phyloP scores from a whole-genome alignment of 2,888 invertebrate species.

The Heliconius ethilla region DNA sequence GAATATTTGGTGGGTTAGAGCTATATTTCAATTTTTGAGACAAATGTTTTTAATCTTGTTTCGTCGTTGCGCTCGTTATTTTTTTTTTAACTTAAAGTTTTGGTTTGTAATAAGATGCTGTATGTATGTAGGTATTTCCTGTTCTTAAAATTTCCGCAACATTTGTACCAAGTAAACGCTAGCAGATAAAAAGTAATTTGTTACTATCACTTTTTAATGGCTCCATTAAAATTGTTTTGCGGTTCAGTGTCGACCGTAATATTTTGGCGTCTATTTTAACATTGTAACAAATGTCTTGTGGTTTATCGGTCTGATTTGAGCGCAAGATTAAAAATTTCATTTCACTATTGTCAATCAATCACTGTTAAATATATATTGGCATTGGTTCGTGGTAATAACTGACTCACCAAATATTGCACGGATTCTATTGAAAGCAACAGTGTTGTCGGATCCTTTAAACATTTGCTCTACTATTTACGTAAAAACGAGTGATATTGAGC shows the following conservation, averaged over 20 bases:
- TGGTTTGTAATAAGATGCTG: conserved; percentile 11
- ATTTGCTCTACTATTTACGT: conserved; percentile 48
- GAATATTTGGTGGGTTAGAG: conserved; percentile 18
- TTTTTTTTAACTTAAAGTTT: neutral
- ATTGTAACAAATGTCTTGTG: conserved; percentile 69
- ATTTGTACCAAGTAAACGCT: conserved; percentile 36
- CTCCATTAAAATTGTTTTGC: conserved; percentile 75
- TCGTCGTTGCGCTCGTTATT: neutral
- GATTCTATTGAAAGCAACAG: conserved; percentile 44
- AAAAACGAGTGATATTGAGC: conserved; percentile 50
- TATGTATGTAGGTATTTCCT: conserved; percentile 36
- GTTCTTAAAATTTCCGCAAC: conserved; percentile 34
- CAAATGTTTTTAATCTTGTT: neutral
- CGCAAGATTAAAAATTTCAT: conserved; percentile 63
- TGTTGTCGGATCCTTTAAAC: conserved; percentile 48
- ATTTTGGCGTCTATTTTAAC: conserved; percentile 67
- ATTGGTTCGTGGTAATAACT: conserved; percentile 49
- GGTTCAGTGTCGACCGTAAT: conserved; percentile 67
- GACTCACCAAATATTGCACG: conserved; percentile 48
- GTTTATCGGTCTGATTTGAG: conserved; percentile 60
- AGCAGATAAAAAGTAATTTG: conserved; percentile 59
- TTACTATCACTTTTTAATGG: conserved; percentile 78
- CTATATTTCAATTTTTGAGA: conserved; percentile 3
- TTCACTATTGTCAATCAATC: conserved; percentile 59
- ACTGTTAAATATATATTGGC: conserved; percentile 44